Conservation (phyloP, 2,797 vertebrate species). For the Propithecus perrieri region DNA sequence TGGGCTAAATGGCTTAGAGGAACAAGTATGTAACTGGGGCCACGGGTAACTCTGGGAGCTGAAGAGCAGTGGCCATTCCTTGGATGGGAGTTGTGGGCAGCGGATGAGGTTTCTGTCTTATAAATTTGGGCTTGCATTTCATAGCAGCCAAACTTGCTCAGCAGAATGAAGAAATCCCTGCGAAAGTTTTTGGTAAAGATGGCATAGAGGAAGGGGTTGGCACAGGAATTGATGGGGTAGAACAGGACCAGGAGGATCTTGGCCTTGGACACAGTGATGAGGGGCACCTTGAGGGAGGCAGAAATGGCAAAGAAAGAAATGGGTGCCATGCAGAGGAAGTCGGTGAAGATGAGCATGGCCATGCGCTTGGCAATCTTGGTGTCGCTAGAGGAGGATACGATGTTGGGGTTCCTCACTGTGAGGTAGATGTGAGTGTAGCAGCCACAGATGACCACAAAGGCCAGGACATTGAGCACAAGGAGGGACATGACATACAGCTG, state of each 20-base stretch:
- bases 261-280: slow-evolving; percentile 96
- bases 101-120: slow-evolving; percentile 93
- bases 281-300: slow-evolving; percentile 93
- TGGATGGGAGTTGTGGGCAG: slow-evolving; percentile 86
- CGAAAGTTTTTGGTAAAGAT: slow-evolving; percentile 97
- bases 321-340: slow-evolving; percentile 98
- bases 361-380: slow-evolving; percentile 95
- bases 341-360: slow-evolving; percentile 97
- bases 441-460: slow-evolving; percentile 92
- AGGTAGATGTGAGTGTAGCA: slow-evolving; percentile 97
- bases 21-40: slow-evolving; percentile 87
- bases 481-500: slow-evolving; percentile 93
- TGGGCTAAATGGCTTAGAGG: slow-evolving; percentile 85
- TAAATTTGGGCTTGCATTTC: slow-evolving; percentile 94
- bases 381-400: slow-evolving; percentile 89
- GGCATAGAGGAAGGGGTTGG: slow-evolving; percentile 98
- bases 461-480: slow-evolving; percentile 93
- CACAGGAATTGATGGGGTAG: slow-evolving; percentile 98
- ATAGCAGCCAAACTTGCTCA: slow-evolving; percentile 94
- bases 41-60: slow-evolving; percentile 86
- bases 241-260: slow-evolving; percentile 97
- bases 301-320: slow-evolving; percentile 98
- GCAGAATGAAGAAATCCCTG: slow-evolving; percentile 94
- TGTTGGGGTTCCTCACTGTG: slow-evolving; percentile 92
- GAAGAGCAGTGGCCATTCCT: slow-evolving; percentile 88